Evolutionary conservation across 2,888 invertebrate species (phyloP), one percentile per base, ranked within the genome.

Genomic region (Tetramorium bicarinatum): DNA sequence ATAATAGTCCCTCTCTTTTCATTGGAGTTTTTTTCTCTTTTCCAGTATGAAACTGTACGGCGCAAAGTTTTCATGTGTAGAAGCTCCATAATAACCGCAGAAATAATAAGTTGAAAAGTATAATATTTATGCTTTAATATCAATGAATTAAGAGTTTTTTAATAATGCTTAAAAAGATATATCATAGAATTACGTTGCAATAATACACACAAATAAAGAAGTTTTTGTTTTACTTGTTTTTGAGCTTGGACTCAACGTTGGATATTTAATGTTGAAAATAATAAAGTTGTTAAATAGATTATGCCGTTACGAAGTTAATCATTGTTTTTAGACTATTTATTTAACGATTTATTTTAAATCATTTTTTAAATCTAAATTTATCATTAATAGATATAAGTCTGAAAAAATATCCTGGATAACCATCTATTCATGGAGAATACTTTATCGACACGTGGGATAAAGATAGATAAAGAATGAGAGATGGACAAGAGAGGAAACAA

Each of bases 1-100:
- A 82, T 90, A 87, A 90, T 90, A 77, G 84, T 85, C 85, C 25
- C 25, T 66, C 44, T 29, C 44, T 47, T 4, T 66, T 47, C 18
- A 25, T 29, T 44, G 61, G 9, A 59, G 47, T 29, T 18, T 25
- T 47, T 41, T 47, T 18, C 44, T 41, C 59, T 56, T 49, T 69
- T 47, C 11, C 11, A 29, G 9, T n/a, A 47, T 41, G 61, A 52
- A 25, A 61, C 9, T 25, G n/a, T 81, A 49, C 15, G 47, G 25
- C 15, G 41, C n/a, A 21, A 25, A 52, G 9, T 54, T 62, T 76
- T 66, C 66, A 18, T 41, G 25, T 7, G 25, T 7, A 41, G 7
- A 18, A 67, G 15, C 47, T 44, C 0, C 34, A 11, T 47, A 47
- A 71, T 34, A 59, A 34, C 13, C 8, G 71, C 21, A 41, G 38